Evolutionary conservation across 1,140 invertebrate species (phyloP), one percentile per base, ranked within the genome.

Genomic region (Apocrypta bakeri): DNA sequence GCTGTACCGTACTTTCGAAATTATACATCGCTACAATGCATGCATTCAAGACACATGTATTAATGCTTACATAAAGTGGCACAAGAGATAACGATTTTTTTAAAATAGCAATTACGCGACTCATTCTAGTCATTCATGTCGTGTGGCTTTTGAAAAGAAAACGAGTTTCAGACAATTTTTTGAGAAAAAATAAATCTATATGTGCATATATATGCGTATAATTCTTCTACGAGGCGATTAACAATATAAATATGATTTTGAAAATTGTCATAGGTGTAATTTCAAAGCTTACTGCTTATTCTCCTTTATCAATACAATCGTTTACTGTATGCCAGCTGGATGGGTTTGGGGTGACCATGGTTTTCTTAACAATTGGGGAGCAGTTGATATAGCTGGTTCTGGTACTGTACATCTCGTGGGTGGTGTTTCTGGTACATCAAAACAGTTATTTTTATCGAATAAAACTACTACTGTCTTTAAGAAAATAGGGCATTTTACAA

Each of bases 281-380:
- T 98, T 98, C 88, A 96, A 96, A 87, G 97, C 97, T 0, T 98
- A 98, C 87, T 98, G 97, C 85, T 82, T 98, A 3, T 98, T 98
- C 89, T 98, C 97, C 7, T 95, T 97, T 68, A 87, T 98, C 0
- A 98, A 98, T 87, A 98, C 97, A 0, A 92, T 97, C 0, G 96
- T 98, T 1, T 98, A 98, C 90, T 98, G 97, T 88, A 94, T 99
- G 80, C 97, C 97, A 1, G 97, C 97, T n/a, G 96, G 97, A n/a
- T 97, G 97, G 97, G 93, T 97, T 66, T 98, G 96, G 97, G 96
- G 96, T 1, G 94, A 96, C 66, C 96, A 97, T 85, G 97, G 97
- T 9, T 98, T 98, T 88, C 92, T 98, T 1, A 95, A 95, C 81
- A 93, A 94, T 69, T 84, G 98, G 84, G 97, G 97, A 1, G 96